Percentiles rank a stretch among this genome's conserved stretches.
phyloP scores from a whole-genome alignment of 2,113 vertebrate species.

The Stegastes partitus region DNA sequence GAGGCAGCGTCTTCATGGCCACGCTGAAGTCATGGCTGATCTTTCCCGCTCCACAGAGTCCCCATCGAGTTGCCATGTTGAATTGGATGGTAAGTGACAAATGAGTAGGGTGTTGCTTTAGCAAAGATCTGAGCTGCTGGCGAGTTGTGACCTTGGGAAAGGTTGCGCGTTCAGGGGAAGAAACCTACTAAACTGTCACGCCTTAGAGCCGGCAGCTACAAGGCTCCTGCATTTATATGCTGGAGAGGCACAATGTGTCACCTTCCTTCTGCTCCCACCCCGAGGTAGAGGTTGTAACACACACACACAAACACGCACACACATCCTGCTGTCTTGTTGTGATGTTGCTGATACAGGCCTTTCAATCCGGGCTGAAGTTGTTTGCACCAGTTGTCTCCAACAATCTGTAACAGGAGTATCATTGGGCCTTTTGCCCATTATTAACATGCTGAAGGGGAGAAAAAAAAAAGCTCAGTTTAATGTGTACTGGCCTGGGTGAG shows the following conservation, averaged over 20 bases:
- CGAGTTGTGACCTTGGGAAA: slow-evolving; percentile 65
- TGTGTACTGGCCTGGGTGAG: slow-evolving; percentile 26
- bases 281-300: slow-evolving; percentile 46
- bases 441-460: slow-evolving; percentile 8
- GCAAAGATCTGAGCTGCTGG: slow-evolving; percentile 45
- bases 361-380: slow-evolving; percentile 49
- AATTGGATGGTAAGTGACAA: slow-evolving; percentile 51
- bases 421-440: slow-evolving; percentile 32
- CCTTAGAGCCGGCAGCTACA: slow-evolving; percentile 35
- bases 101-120: slow-evolving; percentile 44
- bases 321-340: slow-evolving; percentile 19
- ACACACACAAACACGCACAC: slow-evolving; percentile 26
- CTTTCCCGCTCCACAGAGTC: slow-evolving; percentile 83
- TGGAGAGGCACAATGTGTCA: slow-evolving; percentile 56
- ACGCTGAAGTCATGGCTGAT: slow-evolving; percentile 87
- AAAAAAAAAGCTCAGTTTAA: slow-evolving; percentile 29
- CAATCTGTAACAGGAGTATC: slow-evolving; percentile 61
- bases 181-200: slow-evolving; percentile 48
- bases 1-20: slow-evolving; percentile 80
- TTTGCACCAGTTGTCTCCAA: slow-evolving; percentile 57
- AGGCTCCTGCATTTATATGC: slow-evolving; percentile 73
- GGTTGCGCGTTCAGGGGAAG: slow-evolving; percentile 48
- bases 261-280: slow-evolving; percentile 60
- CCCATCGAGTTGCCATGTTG: slow-evolving; percentile 85
- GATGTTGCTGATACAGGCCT: slow-evolving; percentile 59